Conservation (phyloP, 2,888 invertebrate species). For the Lacanobia oleracea region DNA sequence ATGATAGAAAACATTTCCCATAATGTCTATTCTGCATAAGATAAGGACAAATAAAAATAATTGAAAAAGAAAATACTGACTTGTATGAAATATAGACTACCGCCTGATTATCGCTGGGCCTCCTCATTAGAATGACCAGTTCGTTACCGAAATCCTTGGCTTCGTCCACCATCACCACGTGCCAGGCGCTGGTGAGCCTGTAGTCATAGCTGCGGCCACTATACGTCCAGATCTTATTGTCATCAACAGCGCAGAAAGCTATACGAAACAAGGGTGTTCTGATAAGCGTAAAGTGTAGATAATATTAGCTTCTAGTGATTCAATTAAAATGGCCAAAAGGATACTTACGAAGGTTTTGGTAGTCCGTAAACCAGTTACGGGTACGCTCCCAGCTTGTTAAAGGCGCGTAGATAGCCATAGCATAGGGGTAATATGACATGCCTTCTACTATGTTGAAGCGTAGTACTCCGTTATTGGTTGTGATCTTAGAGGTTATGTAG, state of each 20-base stretch:
- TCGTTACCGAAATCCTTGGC: slow-evolving; percentile 73
- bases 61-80: slow-evolving; percentile 12
- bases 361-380: slow-evolving; percentile 76
- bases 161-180: slow-evolving; percentile 90
- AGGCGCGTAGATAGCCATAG: slow-evolving; percentile 79
- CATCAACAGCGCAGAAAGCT: slow-evolving; percentile 92
- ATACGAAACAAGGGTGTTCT: slow-evolving; percentile 22
- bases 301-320: no score
- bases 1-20: no score
- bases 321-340: no score
- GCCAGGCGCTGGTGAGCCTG: slow-evolving; percentile 89
- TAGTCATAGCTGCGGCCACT: slow-evolving; percentile 92
- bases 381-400: slow-evolving; percentile 69
- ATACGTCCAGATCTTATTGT: slow-evolving; percentile 91
- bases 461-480: slow-evolving; percentile 84
- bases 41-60: no score
- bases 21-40: no score
- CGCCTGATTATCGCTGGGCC: slow-evolving; percentile 61
- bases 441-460: slow-evolving; percentile 74
- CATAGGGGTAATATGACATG: slow-evolving; percentile 27
- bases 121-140: slow-evolving; percentile 80
- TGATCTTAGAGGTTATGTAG: slow-evolving; percentile 84
- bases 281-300: no score
- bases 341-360: slow-evolving; percentile 90
- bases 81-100: slow-evolving; percentile 38